Evolutionary conservation across 2,888 invertebrate species (phyloP), one percentile per base, ranked within the genome.

Genomic region (Rotaria magnacalcarata): DNA sequence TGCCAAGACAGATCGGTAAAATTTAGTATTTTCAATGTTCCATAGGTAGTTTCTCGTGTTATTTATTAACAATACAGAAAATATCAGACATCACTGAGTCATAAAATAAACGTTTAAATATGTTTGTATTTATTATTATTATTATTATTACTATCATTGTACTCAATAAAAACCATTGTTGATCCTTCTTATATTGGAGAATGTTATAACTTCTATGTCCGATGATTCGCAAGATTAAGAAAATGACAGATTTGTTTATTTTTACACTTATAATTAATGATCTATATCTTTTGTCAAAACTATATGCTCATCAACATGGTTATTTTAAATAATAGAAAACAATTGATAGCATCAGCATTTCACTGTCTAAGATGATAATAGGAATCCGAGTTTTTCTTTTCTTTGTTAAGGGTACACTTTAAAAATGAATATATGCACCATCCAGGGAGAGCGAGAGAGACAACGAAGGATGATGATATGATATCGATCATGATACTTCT

Each of bases 401-500:
- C 41, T 67, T 67, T 34, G 60, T 60, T n/a, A 27, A 8, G 7
- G 27, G 27, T 27, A 60, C 14, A 2, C 27, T 60, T 2, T 60
- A 27, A 34, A 67, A 67, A 5, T 34, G 67, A 27, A 19, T 67
- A 24, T 34, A 16, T 7, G 34, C 34, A 16, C 19, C 0, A 34
- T 34, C 2, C 34, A 34, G 34, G 2, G 34, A 19, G 0, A 67
- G 67, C 19, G 5, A 67, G n/a, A 19, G 34, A 67, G 34, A 7
- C 34, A 41, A 67, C 34, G 34, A 67, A 67, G 19, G 34, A 67
- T 16, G 67, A 67, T 67, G 67, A 67, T n/a, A 60, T 60, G 27
- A 60, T 67, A 67, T 67, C 67, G 67, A 67, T 67, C 67, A 67
- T 34, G 34, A 19, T 67, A 8, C 67, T 67, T 67, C 67, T 34